phyloP scores from a whole-genome alignment of 2,797 vertebrate genomes.

The Spinus olivaceus region DNA sequence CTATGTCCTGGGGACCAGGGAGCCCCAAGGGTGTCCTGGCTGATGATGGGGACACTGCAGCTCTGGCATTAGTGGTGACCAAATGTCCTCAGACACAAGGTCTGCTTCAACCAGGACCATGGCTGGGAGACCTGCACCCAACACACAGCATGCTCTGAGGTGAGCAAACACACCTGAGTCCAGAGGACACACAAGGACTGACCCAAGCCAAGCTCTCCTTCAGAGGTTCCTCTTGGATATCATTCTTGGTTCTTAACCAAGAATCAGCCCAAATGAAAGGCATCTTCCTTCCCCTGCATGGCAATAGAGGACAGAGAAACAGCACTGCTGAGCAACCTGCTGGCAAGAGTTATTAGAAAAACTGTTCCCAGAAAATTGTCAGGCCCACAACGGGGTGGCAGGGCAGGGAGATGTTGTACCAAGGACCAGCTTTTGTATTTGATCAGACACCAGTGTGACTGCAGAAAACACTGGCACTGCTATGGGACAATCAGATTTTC shows the following conservation, averaged over 20 bases:
- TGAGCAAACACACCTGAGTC: neutral
- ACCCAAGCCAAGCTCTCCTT: neutral
- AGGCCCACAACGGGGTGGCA: neutral
- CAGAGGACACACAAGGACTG: neutral
- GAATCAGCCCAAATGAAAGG: neutral
- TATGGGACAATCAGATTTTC: too few species aligned
- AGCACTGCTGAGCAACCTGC: neutral
- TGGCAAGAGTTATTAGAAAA: neutral
- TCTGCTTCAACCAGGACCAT: neutral
- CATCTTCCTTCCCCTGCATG: neutral
- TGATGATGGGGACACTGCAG: neutral
- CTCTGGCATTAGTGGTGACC: fast-evolving
- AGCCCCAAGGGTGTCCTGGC: neutral
- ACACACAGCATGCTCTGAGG: fast-evolving
- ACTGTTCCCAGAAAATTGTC: neutral
- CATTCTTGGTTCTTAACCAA: neutral
- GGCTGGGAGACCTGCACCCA: neutral
- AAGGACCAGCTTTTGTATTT: neutral
- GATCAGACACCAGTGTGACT: neutral
- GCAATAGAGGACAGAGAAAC: neutral
- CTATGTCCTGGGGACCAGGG: fast-evolving
- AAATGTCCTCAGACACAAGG: neutral
- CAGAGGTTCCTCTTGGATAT: neutral
- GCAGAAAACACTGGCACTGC: neutral
- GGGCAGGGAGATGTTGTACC: neutral